Evolutionary conservation across 2,797 vertebrate species (phyloP).

Genomic region (Melanotaenia boesemani): DNA sequence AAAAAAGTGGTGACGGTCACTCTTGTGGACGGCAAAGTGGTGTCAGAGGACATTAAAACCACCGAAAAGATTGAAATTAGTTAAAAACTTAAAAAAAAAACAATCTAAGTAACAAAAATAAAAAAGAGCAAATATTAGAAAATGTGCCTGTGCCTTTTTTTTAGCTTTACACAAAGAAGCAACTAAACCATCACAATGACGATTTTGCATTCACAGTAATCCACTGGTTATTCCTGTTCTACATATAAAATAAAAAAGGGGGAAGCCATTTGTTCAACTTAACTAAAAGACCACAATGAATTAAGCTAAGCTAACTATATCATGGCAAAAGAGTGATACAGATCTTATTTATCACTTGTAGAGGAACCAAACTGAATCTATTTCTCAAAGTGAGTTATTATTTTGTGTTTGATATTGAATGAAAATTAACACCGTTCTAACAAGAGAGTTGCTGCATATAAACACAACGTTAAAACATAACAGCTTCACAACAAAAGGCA

Average conservation of each 20-base stretch:
- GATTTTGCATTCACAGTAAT: neutral
- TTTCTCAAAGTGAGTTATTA: neutral
- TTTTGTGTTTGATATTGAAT: neutral
- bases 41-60: conserved; percentile 81
- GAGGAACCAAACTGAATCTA: neutral
- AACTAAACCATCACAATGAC: neutral
- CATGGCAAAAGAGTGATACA: neutral
- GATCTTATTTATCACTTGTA: neutral
- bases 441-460: neutral
- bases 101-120: conserved; percentile 35
- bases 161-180: neutral
- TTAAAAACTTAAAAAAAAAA: neutral
- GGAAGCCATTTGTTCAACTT: neutral
- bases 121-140: conserved; percentile 12
- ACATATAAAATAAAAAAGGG: neutral
- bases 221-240: neutral
- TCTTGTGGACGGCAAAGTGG: conserved; percentile 87
- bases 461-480: neutral
- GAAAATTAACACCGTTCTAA: neutral
- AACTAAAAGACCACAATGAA: neutral
- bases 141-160: conserved; percentile 1
- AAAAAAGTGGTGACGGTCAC: conserved; percentile 86
- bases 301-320: neutral
- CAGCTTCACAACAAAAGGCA: neutral
- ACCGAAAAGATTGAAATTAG: neutral